Base-by-base conservation (phyloP, 2,888 invertebrate species). In the Phortica okadai region DNA sequence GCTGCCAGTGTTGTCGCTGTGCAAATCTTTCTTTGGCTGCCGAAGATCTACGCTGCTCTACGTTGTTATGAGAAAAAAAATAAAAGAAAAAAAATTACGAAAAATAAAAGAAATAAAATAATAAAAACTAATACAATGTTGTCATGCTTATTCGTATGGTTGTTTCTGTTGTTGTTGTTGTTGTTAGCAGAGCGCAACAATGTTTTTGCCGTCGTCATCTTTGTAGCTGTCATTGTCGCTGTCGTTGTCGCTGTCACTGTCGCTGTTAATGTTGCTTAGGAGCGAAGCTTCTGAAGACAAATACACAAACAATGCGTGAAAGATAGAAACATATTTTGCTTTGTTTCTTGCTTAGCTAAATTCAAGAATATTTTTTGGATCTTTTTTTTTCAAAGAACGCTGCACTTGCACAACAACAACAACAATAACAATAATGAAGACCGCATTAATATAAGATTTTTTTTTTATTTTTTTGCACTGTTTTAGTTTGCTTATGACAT, bases 51-150 rank as follows among this genome's bases (percentile, higher is more conserved):
- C 21, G 21, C 21, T 14, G 14, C 6, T 50, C 10, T 50, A 1
- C 14, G 50, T 6, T 50, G 4, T 3, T 50, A 50, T 6, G 14
- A 21, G 21, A 21, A 21, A 21, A 21, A 21, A 21, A 50, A 50
- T n/a, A 14, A 6, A 2, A 50, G 50, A 11, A 14, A 14, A 8
- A 2, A 50, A 50, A 14, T 2, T 14, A 0, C 45, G 14, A 8
- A 50, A 3, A 50, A 50, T 8, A 11, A 50, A 50, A 50, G 1
- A 45, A 50, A 14, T 50, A 6, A 50, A 50, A 50, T 50, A 50
- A 50, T 50, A 50, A 50, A 50, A 50, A 50, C 50, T 50, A 50
- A 50, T 50, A 50, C 50, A 50, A 50, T 50, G 50, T 50, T 45
- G 45, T 45, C 45, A 45, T 45, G 6, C 45, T 45, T 10, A 8